Conservation (phyloP, 2,113 vertebrate genomes). For the Vulpes vulpes region DNA sequence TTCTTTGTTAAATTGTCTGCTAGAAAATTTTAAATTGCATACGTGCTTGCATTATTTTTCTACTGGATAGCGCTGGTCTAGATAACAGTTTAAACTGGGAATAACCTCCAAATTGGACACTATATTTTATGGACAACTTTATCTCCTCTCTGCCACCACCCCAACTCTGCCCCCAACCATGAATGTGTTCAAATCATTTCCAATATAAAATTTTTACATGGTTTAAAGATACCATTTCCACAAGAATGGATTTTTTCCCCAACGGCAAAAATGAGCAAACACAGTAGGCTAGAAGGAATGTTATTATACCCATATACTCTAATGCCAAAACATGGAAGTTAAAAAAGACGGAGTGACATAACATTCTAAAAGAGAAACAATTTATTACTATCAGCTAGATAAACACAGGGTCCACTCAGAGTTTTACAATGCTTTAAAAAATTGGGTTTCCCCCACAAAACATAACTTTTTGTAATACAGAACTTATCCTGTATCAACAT, state of each 20-base stretch:
- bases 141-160: not conserved
- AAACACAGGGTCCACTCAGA: not conserved
- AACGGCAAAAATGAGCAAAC: slow-evolving; percentile 11
- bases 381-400: not conserved
- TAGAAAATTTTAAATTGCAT: not conserved
- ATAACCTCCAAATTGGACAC: not conserved
- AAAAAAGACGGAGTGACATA: not conserved
- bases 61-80: not conserved
- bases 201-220: not conserved
- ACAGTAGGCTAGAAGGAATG: not conserved
- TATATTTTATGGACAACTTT: not conserved
- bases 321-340: not conserved
- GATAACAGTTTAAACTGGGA: not conserved
- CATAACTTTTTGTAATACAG: not conserved
- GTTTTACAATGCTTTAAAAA: slow-evolving; percentile 34
- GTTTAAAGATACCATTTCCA: slow-evolving; percentile 22
- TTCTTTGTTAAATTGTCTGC: not conserved
- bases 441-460: not conserved
- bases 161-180: not conserved
- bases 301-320: not conserved
- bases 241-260: not conserved
- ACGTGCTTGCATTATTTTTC: not conserved
- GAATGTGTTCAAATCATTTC: not conserved
- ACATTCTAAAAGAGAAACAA: not conserved
- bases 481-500: not conserved